Conservation (phyloP, 2,113 vertebrate species). For the Casuarius casuarius region DNA sequence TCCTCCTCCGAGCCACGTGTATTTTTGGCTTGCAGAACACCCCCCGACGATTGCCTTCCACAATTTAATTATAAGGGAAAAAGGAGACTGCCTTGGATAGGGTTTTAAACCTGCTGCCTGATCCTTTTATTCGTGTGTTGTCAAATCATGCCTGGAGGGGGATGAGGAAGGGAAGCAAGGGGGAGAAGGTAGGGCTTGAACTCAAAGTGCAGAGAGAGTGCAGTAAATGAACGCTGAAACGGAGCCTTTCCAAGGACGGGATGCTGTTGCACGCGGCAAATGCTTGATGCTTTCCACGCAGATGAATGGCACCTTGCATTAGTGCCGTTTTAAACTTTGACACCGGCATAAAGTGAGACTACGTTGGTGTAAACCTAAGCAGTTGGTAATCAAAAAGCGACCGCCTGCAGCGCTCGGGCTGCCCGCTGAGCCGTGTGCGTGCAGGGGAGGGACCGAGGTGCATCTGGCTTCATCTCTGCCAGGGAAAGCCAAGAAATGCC, state of each 20-base stretch:
- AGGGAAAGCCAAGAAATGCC: not conserved
- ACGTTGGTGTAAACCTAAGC: not conserved
- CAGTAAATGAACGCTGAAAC: not conserved
- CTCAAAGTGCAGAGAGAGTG: not conserved
- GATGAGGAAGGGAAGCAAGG: slow-evolving; percentile 10
- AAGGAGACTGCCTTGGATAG: slow-evolving; percentile 32
- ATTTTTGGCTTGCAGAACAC: slow-evolving; percentile 54
- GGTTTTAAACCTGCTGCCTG: slow-evolving; percentile 51
- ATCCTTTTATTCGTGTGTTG: slow-evolving; percentile 38
- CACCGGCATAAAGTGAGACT: not conserved
- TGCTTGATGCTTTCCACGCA: not conserved
- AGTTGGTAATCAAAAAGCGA: not conserved
- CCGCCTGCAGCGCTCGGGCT: not conserved
- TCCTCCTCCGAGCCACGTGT: not conserved
- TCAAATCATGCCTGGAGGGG: slow-evolving; percentile 33
- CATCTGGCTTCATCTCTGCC: not conserved
- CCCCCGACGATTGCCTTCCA: slow-evolving; percentile 34
- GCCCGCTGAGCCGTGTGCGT: not conserved
- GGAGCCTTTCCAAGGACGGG: not conserved
- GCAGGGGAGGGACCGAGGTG: not conserved
- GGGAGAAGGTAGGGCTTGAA: not conserved
- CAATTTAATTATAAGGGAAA: slow-evolving; percentile 37
- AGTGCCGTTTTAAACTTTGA: not conserved
- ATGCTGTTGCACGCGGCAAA: not conserved
- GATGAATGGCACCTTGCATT: rapidly evolving